Base-by-base conservation (phyloP, 2,113 vertebrate genomes). In the Esox niger region DNA sequence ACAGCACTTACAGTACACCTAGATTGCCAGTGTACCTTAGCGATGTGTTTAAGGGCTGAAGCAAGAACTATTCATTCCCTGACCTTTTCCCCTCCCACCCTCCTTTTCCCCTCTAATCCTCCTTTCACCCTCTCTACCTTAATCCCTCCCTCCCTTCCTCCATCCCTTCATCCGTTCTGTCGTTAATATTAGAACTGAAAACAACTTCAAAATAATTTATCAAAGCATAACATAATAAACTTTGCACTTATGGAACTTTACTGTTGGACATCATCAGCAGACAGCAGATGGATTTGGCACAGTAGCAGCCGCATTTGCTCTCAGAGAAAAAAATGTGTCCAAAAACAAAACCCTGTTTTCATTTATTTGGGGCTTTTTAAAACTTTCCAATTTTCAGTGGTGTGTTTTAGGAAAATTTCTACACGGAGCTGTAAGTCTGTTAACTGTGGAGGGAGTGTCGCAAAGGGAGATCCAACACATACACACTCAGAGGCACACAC, bases 371-470 rank as follows among this genome's bases (percentile, higher is more conserved):
- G 66, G 43, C 65, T 77, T 66, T 67, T 82, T 71, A 70, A 81
- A 83, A 86, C 72, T 82, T 87, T 85, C 85, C 85, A 78, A 78
- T 77, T 47, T 58, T 32, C 64, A 33, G 8, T 3, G 49, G 38
- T 71, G 30, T 83, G 85, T 83, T 85, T 85, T 79, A 84, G 82
- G 83, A 86, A 85, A 82, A 82, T 69, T 60, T 27, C 58, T 78
- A 82, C 58, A 79, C 13, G 9, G 30, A 29, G 29, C 75, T 56
- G 46, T 68, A 61, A 79, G 70, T 75, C 68, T 62, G 57, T 62
- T 52, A 38, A 81, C 68, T 77, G 68, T 70, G 66, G 38, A 76
- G 31, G 30, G 58, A 73, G 66, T 20, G 25, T 13, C 20, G 33
- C 27, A 25, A 27, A 49, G 47, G 70, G 74, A 80, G 74, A 29